Evolutionary conservation across 2,113 vertebrate species (phyloP), one percentile per base, ranked within the genome.

Genomic region (Hemicordylus capensis): DNA sequence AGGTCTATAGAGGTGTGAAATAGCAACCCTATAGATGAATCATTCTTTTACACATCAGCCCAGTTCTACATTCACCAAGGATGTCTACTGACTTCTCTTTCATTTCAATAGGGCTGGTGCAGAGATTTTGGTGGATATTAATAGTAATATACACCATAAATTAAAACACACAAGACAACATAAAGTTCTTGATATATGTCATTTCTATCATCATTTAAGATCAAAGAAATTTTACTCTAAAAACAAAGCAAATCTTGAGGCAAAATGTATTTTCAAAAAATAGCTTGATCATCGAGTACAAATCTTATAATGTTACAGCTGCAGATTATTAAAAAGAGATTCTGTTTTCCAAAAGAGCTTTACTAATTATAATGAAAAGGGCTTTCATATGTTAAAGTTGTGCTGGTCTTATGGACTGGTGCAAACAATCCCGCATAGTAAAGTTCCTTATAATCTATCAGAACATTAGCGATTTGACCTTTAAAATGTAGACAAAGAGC

Each of bases 401-500:
- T 88, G 87, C 84, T 64, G 89, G 82, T 72, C 75, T 91, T 87
- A 87, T 81, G 89, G 89, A 89, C 75, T 0, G 59, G 82, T 76
- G 85, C 42, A 94, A 87, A 83, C 84, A 44, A 92, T 85, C 90
- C 84, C 92, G 93, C 85, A 93, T 81, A 89, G 39, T 84, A 72
- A 80, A 93, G 89, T 88, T 89, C 91, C 86, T 88, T 89, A 34
- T 31, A 89, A 93, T 89, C 87, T 89, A 93, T 89, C 54, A 90
- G 88, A 85, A 93, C 48, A 90, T 66, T 56, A 89, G 88, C 83
- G 85, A 80, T 70, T 91, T 94, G 91, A 86, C 90, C 92, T 92
- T 93, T 93, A 89, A 94, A 94, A 92, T 54, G 67, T 28, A 93
- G 90, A 95, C 72, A 93, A 91, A 64, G 85, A 83, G 37, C 90